Conservation (phyloP, 2,113 vertebrate genomes). For the Zosterops japonicus region DNA sequence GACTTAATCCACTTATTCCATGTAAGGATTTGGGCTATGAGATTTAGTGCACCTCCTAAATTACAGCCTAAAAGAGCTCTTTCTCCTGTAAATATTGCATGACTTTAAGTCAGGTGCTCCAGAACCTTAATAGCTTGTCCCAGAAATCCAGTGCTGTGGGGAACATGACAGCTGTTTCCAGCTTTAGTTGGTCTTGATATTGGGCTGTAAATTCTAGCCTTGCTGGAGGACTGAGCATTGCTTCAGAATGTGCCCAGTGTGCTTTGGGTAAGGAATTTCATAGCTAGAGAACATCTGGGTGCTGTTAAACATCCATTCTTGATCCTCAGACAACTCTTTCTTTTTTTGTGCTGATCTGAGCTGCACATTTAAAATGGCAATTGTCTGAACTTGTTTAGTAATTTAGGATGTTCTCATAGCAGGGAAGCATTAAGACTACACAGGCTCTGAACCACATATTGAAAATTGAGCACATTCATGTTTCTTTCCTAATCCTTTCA, state of each 20-base stretch:
- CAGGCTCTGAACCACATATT: background rate
- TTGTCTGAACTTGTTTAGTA: constrained; percentile 46
- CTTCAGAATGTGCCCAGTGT: background rate
- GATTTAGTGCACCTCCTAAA: background rate
- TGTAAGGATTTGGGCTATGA: background rate
- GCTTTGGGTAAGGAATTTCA: constrained; percentile 36
- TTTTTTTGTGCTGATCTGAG: constrained; percentile 26
- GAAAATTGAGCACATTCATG: constrained; percentile 11
- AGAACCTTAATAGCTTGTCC: background rate
- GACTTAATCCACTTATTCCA: background rate
- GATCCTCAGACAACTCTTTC: background rate
- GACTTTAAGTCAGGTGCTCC: background rate
- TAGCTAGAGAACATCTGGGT: constrained; percentile 32
- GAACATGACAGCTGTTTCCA: background rate
- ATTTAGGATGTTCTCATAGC: constrained; percentile 28
- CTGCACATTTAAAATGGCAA: constrained; percentile 42
- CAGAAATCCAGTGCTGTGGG: background rate
- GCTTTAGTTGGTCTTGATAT: constrained; percentile 22
- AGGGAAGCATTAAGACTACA: constrained; percentile 2
- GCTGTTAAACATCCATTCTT: constrained; percentile 33
- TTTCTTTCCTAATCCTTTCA: constrained; percentile 50
- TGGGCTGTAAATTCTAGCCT: constrained; percentile 40
- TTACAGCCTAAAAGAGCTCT: background rate
- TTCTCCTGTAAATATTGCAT: background rate
- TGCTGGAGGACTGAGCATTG: background rate